A percentile compares a stretch with the other conserved stretches of the same genome.
Evolutionary conservation across 2,113 vertebrate species (phyloP).

Genomic region (Acrocephalus kingi): DNA sequence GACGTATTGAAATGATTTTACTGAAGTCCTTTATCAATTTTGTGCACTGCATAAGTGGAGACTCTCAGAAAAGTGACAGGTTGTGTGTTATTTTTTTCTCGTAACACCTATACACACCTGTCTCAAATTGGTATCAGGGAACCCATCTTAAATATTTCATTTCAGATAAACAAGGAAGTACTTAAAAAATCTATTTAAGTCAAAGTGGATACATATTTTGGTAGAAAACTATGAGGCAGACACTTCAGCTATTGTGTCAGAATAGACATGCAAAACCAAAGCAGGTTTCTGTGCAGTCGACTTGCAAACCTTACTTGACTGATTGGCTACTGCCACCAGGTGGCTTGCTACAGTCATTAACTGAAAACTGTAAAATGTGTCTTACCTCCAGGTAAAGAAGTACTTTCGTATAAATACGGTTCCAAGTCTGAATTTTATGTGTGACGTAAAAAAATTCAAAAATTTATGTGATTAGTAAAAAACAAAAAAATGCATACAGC

Average conservation of each 20-base stretch:
- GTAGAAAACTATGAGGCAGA: background rate
- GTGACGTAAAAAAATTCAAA: background rate
- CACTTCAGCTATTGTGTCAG: background rate
- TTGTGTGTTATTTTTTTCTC: background rate
- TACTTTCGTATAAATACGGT: background rate
- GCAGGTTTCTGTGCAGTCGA: background rate
- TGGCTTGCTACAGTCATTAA: background rate
- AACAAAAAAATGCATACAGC: background rate
- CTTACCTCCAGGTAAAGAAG: background rate
- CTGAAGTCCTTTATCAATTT: background rate
- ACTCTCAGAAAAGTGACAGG: background rate
- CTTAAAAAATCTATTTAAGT: too few relatives aligned
- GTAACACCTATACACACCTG: background rate
- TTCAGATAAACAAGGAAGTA: background rate
- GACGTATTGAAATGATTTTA: background rate
- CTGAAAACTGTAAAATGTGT: background rate
- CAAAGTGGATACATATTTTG: background rate
- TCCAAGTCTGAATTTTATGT: background rate
- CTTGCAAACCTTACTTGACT: background rate
- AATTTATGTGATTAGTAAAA: background rate
- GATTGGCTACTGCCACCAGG: constrained; percentile 33
- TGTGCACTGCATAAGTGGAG: background rate
- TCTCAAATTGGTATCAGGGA: background rate
- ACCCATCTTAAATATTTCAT: background rate
- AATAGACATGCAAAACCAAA: background rate